phyloP scores from a whole-genome alignment of 2,797 vertebrate genomes.

The Scleropages formosus region DNA sequence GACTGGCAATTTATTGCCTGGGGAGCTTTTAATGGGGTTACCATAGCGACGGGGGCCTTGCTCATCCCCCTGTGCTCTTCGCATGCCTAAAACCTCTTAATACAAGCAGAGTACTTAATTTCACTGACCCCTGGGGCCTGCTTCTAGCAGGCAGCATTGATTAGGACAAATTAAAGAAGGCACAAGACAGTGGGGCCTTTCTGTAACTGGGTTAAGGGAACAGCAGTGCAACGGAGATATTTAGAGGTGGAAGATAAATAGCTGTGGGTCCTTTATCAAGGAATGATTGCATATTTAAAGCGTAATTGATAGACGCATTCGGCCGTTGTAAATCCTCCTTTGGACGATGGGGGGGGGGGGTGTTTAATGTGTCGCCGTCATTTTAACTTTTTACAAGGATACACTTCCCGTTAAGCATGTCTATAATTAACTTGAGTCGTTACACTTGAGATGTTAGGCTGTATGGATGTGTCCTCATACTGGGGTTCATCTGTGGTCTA shows the following conservation, averaged over 20 bases:
- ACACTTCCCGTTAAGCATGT: not conserved
- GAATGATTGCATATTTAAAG: slow-evolving; percentile 69
- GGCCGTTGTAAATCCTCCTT: slow-evolving; percentile 35
- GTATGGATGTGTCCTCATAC: too few relatives aligned
- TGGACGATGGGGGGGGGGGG: slow-evolving; percentile 29
- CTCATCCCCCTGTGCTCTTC: slow-evolving; percentile 35
- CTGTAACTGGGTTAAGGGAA: slow-evolving; percentile 70
- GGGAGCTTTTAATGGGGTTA: slow-evolving; percentile 32
- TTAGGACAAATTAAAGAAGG: slow-evolving; percentile 69
- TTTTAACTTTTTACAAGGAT: not conserved
- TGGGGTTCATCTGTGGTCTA: too few relatives aligned
- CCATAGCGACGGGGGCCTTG: slow-evolving; percentile 51
- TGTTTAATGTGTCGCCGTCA: slow-evolving; percentile 49
- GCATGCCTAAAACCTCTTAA: slow-evolving; percentile 43
- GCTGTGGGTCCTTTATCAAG: slow-evolving; percentile 44
- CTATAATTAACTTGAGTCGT: too few relatives aligned
- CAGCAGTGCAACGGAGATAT: slow-evolving; percentile 50
- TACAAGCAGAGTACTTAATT: slow-evolving; percentile 69
- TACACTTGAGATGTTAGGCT: too few relatives aligned
- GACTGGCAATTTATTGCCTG: slow-evolving; percentile 31
- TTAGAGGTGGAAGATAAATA: slow-evolving; percentile 43
- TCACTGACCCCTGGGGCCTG: slow-evolving; percentile 68
- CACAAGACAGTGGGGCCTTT: slow-evolving; percentile 54
- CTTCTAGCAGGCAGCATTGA: slow-evolving; percentile 74
- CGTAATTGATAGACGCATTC: slow-evolving; percentile 66